These are phyloP conservation scores for Netelia virgata DNA, from an alignment of 2,888 invertebrate genomes.

Conservation along the genomic window DNA sequence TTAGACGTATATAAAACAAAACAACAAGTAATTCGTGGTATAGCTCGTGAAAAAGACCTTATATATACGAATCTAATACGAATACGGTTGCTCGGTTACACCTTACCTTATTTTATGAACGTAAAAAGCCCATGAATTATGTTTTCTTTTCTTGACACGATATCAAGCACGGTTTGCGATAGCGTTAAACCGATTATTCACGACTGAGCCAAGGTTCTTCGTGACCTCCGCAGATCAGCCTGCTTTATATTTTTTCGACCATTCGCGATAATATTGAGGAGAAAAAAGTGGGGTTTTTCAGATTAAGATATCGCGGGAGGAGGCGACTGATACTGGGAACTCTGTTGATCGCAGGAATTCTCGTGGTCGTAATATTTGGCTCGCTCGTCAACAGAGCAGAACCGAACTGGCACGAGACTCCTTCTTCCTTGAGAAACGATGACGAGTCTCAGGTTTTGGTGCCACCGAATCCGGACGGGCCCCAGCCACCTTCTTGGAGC, in stretches of 20 bases:
- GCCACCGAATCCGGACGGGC: constrained; percentile 89
- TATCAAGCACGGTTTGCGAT: background rate
- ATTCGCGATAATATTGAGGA: constrained; percentile 21
- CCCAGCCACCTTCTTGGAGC: constrained; percentile 89
- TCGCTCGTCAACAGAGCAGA: constrained; percentile 80
- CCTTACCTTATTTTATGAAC: too few species aligned
- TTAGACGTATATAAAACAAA: too few species aligned
- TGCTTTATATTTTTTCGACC: background rate
- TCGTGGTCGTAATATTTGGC: constrained; percentile 83
- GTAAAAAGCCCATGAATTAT: too few species aligned
- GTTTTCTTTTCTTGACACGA: too few species aligned
- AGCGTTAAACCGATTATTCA: background rate
- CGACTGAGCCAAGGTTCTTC: background rate
- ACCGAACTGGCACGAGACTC: constrained; percentile 42
- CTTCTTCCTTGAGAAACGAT: constrained; percentile 71
- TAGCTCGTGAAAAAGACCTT: too few species aligned
- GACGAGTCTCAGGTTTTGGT: constrained; percentile 78
- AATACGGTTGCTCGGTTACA: too few species aligned
- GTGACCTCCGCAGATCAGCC: background rate
- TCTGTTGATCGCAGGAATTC: constrained; percentile 67
- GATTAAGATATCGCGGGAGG: constrained; percentile 49
- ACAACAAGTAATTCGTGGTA: too few species aligned
- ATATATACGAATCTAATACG: too few species aligned
- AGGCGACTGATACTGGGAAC: constrained; percentile 33
- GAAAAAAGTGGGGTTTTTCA: constrained; percentile 54